phyloP scores from a whole-genome alignment of 2,113 vertebrate species.

The Pelecanoides urinatrix region DNA sequence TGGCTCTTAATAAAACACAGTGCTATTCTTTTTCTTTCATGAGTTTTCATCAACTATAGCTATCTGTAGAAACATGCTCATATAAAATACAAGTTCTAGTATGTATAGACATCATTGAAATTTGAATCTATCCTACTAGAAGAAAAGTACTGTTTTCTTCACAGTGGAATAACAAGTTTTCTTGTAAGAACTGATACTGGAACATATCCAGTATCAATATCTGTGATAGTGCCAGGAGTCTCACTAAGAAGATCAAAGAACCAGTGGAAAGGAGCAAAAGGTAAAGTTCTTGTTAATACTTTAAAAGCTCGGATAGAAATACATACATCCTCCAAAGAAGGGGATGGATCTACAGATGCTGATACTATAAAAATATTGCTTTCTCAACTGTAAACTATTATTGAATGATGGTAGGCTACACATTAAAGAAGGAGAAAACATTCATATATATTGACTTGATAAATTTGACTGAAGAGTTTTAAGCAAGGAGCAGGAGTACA shows the following conservation, averaged over 20 bases:
- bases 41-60: neutral
- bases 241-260: neutral
- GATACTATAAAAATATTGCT: neutral
- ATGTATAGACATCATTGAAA: neutral
- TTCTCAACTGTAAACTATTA: neutral
- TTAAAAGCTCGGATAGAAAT: neutral
- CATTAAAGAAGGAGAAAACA: neutral
- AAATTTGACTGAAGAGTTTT: neutral
- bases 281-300: neutral
- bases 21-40: neutral
- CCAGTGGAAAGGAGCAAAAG: neutral
- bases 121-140: neutral
- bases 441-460: neutral
- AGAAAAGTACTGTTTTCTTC: neutral
- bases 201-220: neutral
- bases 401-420: neutral
- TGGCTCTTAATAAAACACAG: neutral
- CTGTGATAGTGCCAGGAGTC: neutral
- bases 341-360: neutral
- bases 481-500: neutral
- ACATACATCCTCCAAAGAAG: neutral
- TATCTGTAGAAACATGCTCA: neutral
- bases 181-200: neutral
- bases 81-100: neutral
- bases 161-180: neutral